Evolutionary conservation across 2,888 invertebrate genomes (phyloP).

Genomic region (Rhyacophila evoluta): DNA sequence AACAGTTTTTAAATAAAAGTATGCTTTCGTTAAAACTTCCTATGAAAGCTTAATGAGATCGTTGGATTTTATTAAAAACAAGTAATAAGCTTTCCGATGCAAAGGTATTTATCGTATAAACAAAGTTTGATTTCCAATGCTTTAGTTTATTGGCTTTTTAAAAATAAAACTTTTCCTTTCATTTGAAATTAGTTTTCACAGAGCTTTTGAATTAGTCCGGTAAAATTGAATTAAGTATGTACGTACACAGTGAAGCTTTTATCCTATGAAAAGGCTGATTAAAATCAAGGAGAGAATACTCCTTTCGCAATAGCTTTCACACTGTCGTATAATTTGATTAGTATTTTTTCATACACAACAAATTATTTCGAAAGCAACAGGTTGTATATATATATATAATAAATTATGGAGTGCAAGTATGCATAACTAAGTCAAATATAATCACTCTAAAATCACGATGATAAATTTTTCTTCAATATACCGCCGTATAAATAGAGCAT

Average conservation of each 20-base stretch:
- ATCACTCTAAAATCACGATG: too few relatives aligned
- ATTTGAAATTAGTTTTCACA: neutral
- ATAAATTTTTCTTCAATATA: too few relatives aligned
- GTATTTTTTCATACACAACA: neutral
- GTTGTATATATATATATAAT: too few relatives aligned
- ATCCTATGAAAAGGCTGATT: neutral
- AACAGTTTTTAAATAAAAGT: too few relatives aligned
- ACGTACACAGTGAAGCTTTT: neutral
- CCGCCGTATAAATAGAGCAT: too few relatives aligned
- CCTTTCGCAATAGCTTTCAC: neutral
- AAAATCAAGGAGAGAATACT: neutral
- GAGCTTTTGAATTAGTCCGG: neutral
- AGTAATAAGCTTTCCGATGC: neutral
- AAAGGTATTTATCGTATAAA: neutral
- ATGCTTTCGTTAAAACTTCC: neutral
- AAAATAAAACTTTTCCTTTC: neutral
- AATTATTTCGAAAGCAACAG: too few relatives aligned
- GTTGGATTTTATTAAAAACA: neutral
- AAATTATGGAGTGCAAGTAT: too few relatives aligned
- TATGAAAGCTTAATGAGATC: neutral
- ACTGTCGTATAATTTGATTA: neutral
- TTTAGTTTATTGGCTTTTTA: neutral
- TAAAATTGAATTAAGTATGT: conserved; percentile 5
- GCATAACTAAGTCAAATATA: too few relatives aligned
- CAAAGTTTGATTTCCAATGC: neutral